Conservation (phyloP, 2,888 invertebrate species). For the Suillia variegata region DNA sequence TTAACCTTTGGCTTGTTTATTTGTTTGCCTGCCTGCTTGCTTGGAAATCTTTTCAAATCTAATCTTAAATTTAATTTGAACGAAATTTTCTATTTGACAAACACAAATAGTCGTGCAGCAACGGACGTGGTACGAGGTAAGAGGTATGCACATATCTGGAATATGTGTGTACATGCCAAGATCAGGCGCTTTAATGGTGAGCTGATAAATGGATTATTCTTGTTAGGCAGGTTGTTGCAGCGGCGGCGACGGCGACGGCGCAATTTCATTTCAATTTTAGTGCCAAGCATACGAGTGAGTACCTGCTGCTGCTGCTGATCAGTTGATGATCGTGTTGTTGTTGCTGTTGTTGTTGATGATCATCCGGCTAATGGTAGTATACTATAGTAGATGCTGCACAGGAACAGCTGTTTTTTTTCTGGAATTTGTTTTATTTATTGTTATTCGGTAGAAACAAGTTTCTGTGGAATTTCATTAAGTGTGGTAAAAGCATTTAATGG, state of each 20-base stretch:
- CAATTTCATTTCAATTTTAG: too few relatives aligned
- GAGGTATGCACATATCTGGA: too few relatives aligned
- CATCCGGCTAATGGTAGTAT: too few relatives aligned
- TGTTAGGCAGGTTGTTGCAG: not conserved
- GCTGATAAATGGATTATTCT: not conserved
- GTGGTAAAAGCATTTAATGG: not conserved
- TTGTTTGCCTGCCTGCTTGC: not conserved
- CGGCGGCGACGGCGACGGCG: too few relatives aligned
- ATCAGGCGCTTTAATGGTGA: not conserved
- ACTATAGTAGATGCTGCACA: not conserved
- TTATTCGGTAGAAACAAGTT: not conserved
- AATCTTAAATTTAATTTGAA: not conserved
- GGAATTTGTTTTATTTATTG: too few relatives aligned
- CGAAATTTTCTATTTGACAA: conserved; percentile 4
- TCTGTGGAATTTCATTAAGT: not conserved
- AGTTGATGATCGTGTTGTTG: too few relatives aligned
- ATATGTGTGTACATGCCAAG: not conserved
- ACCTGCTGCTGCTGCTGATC: too few relatives aligned
- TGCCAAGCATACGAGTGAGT: not conserved
- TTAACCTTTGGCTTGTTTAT: not conserved
- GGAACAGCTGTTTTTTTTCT: conserved; percentile 4
- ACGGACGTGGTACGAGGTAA: too few relatives aligned
- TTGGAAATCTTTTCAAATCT: not conserved
- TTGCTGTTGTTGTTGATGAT: not conserved
- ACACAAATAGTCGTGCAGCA: not conserved